A percentile compares a stretch with the other conserved stretches of the same genome.
Evolutionary conservation across 2,113 vertebrate genomes (phyloP).

Genomic region (Toxotes jaculatrix): DNA sequence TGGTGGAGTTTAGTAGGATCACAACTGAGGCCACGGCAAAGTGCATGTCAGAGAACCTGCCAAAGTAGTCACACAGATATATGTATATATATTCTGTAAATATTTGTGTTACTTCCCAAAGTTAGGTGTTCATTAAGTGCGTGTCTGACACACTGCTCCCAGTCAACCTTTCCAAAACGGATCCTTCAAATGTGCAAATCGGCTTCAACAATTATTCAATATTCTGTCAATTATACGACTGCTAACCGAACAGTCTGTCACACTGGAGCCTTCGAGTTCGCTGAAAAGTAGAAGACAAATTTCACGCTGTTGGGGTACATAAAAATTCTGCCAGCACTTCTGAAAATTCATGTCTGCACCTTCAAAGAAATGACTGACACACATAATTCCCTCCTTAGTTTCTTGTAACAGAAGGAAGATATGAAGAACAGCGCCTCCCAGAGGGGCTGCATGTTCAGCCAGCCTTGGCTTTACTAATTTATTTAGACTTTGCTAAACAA

Average conservation of each 20-base stretch:
- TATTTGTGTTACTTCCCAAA: background rate
- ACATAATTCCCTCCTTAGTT: background rate
- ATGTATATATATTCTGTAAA: background rate
- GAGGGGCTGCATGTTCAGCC: constrained; percentile 48
- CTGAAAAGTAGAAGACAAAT: constrained; percentile 16
- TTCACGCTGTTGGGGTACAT: background rate
- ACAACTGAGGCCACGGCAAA: background rate
- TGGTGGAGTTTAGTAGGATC: no score
- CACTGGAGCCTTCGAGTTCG: constrained; percentile 1
- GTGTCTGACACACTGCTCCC: background rate
- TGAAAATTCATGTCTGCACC: constrained; percentile 27
- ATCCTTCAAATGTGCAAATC: constrained; percentile 20
- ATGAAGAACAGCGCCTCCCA: constrained; percentile 55
- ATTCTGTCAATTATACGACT: constrained; percentile 21
- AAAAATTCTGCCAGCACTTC: constrained; percentile 16
- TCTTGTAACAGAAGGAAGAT: constrained; percentile 5
- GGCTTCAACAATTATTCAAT: constrained; percentile 17
- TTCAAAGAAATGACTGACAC: constrained; percentile 45
- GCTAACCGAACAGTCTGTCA: constrained; percentile 10
- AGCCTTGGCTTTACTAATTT: constrained; percentile 57
- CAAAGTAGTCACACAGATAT: background rate
- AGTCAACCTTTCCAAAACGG: constrained; percentile 12
- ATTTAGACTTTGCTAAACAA: constrained; percentile 57
- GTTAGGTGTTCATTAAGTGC: background rate
- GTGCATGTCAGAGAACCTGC: background rate